Conservation (phyloP, 1,140 invertebrate species). For the Cydia amplana region DNA sequence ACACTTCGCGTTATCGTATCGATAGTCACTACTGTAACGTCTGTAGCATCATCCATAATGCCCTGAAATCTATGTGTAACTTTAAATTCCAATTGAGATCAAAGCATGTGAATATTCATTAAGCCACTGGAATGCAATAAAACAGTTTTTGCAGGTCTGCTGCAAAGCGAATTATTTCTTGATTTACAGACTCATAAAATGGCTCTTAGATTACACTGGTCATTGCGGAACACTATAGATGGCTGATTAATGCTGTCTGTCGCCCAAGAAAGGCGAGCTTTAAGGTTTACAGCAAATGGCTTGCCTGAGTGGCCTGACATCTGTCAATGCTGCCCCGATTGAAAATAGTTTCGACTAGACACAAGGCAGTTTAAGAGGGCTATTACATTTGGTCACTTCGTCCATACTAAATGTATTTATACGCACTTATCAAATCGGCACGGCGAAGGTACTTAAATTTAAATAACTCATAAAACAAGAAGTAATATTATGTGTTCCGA, state of each 20-base stretch:
- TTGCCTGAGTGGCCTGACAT: slow-evolving; percentile 1
- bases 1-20: too few relatives aligned
- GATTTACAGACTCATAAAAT: slow-evolving; percentile 8
- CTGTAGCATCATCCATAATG: too few relatives aligned
- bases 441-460: too few relatives aligned
- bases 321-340: not conserved
- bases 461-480: too few relatives aligned
- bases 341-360: not conserved
- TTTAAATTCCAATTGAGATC: not conserved
- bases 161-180: slow-evolving; percentile 7
- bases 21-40: too few relatives aligned
- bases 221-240: slow-evolving; percentile 25
- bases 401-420: too few relatives aligned
- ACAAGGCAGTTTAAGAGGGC: not conserved
- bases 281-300: not conserved
- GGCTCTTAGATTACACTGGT: slow-evolving; percentile 4
- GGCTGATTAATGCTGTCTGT: slow-evolving; percentile 4
- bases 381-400: too few relatives aligned
- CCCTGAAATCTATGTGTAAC: not conserved
- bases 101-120: not conserved
- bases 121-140: not conserved
- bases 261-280: slow-evolving; percentile 10
- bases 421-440: too few relatives aligned
- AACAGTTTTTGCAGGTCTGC: not conserved
- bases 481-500: too few relatives aligned